phyloP scores from a whole-genome alignment of 1,140 invertebrate genomes.

The Atta texana region DNA sequence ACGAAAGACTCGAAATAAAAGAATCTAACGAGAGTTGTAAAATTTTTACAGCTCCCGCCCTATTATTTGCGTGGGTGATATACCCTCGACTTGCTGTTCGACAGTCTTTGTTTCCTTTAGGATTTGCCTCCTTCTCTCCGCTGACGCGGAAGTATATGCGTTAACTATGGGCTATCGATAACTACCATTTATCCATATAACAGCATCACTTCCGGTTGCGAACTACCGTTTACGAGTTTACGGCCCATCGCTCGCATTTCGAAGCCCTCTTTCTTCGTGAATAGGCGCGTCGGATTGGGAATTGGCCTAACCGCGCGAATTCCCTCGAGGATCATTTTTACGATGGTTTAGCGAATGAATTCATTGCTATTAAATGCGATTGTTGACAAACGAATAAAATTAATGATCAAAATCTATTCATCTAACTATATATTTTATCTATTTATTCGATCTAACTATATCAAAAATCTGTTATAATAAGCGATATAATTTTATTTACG shows the following conservation, averaged over 20 bases:
- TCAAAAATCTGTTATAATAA: not conserved
- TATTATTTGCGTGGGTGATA: conserved; percentile 76
- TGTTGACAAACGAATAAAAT: not conserved
- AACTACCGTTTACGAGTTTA: conserved; percentile 82
- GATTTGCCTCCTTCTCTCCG: conserved; percentile 20
- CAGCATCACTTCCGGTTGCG: conserved; percentile 83
- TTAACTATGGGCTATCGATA: conserved; percentile 82
- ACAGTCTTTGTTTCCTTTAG: conserved; percentile 53
- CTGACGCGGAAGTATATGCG: not conserved
- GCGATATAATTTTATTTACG: not conserved
- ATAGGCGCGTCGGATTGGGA: conserved; percentile 36
- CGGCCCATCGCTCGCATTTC: conserved; percentile 66
- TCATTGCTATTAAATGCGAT: not conserved
- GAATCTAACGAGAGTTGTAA: conserved; percentile 77
- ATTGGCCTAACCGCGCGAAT: conserved; percentile 1
- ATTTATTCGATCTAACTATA: too few relatives aligned
- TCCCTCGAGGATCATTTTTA: not conserved
- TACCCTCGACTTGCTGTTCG: not conserved
- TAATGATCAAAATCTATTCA: not conserved
- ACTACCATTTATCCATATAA: conserved; percentile 80
- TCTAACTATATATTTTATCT: too few relatives aligned
- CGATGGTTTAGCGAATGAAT: conserved; percentile 13
- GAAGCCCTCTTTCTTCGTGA: conserved; percentile 3
- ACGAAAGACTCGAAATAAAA: conserved; percentile 60
- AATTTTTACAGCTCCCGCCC: conserved; percentile 77